phyloP scores from a whole-genome alignment of 2,113 vertebrate species.

The Hemicordylus capensis region DNA sequence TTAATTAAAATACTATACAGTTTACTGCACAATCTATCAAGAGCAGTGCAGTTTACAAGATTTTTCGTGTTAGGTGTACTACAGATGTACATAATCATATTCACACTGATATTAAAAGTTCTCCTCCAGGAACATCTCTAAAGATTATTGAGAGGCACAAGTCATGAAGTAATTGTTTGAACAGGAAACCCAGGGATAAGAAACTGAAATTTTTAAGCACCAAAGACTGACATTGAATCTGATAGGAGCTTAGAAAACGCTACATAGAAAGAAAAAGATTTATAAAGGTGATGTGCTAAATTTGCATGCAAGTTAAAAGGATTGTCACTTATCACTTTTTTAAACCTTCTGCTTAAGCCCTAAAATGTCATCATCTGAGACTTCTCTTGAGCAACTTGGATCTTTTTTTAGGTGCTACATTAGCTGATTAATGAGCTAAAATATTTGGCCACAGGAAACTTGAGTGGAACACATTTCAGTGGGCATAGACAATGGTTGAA shows the following conservation, averaged over 20 bases:
- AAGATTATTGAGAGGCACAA: conserved; percentile 56
- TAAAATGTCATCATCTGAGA: neutral
- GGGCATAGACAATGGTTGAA: neutral
- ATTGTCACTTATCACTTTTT: conserved; percentile 39
- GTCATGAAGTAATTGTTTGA: conserved; percentile 61
- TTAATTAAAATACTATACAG: conserved; percentile 76
- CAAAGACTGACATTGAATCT: conserved; percentile 32
- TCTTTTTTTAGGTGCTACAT: conserved; percentile 28
- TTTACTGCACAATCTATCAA: conserved; percentile 67
- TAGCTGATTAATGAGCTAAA: neutral
- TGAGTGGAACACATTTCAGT: conserved; percentile 3
- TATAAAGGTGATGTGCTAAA: conserved; percentile 28
- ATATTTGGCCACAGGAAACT: conserved; percentile 6
- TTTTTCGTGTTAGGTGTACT: conserved; percentile 55
- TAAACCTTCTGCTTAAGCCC: neutral
- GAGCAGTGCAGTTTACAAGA: conserved; percentile 65
- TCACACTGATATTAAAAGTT: conserved; percentile 60
- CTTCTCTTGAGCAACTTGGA: conserved; percentile 13
- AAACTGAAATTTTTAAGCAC: conserved; percentile 21
- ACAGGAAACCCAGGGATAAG: conserved; percentile 39
- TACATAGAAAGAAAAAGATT: conserved; percentile 17
- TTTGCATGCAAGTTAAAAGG: conserved; percentile 52
- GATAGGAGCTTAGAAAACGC: conserved; percentile 34
- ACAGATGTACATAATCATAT: conserved; percentile 50
- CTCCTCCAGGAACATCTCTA: conserved; percentile 58